Evolutionary conservation across 2,888 invertebrate genomes (phyloP), one percentile per base, ranked within the genome.

Genomic region (Phyto melanocephala): DNA sequence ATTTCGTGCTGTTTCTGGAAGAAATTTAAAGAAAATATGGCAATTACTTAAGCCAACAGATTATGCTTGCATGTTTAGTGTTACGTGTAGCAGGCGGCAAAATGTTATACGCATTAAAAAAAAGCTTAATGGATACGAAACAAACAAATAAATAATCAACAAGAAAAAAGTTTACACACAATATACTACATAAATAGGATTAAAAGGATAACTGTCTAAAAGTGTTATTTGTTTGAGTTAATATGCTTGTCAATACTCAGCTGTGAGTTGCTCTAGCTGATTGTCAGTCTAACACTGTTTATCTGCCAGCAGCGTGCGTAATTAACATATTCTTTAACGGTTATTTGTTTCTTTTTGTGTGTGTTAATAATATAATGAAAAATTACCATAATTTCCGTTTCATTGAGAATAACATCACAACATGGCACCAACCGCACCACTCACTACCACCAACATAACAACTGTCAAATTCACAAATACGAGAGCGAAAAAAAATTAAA

Each of bases 321-420:
- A 84, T 84, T 84, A 84, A 82, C 78, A 67, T 78, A 78, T 77
- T 80, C 78, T 79, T 60, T 56, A n/a, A n/a, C 37, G 3, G 15
- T 45, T 56, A 33, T 45, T 47, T 60, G 47, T 71, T 78, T 28
- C 28, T 65, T 82, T 56, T 47, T 60, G 47, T 71, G 74, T 28
- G 4, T 65, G 79, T 56, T 71, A 56, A 62, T 37, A 76, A 77
- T 56, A 67, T 79, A 77, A 81, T 83, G 80, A 81, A 81, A 85
- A 85, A 85, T 85, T 85, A 85, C 83, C 85, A 85, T 85, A 85
- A 85, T 85, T 85, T 85, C 71, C 83, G 83, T 83, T 85, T 81
- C 74, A 77, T 74, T 84, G 79, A 78, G 76, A 83, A 83, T 80
- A 83, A 81, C 75, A 81, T 80, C 85, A 79, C 83, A 76, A 80